Evolutionary conservation across 1,140 invertebrate genomes (phyloP).

Genomic region (Anadara kagoshimensis): DNA sequence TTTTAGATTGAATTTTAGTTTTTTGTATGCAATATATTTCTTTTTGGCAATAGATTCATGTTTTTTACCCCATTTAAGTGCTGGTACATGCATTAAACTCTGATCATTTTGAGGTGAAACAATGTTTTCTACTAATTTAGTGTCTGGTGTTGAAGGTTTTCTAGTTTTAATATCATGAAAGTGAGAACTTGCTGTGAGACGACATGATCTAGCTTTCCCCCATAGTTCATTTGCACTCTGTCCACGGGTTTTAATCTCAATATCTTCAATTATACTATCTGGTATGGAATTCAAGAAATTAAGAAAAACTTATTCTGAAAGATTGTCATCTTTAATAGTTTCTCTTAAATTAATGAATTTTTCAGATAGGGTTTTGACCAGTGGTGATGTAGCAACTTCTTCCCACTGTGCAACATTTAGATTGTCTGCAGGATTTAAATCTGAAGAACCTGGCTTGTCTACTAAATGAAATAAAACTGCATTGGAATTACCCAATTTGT

Average conservation of each 20-base stretch:
- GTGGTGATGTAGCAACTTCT: background rate
- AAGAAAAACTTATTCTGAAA: background rate
- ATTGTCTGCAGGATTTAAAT: background rate
- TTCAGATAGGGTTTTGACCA: background rate
- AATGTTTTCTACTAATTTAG: background rate
- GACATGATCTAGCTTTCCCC: background rate
- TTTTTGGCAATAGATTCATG: background rate
- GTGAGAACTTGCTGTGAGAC: background rate
- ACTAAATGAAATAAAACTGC: background rate
- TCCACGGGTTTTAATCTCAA: constrained; percentile 2
- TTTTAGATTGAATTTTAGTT: background rate
- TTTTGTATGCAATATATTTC: constrained; percentile 2
- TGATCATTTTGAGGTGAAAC: background rate
- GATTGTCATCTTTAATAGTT: background rate
- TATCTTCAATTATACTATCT: background rate
- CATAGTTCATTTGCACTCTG: background rate
- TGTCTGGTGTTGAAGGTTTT: background rate
- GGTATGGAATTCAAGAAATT: background rate
- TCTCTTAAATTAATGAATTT: background rate
- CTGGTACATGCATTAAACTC: background rate
- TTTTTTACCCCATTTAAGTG: background rate
- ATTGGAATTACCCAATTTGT: background rate
- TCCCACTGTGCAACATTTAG: background rate
- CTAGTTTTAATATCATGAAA: constrained; percentile 1
- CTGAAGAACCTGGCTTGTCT: background rate